Conservation (phyloP, 2,797 vertebrate species). For the Arremon brunneinucha region DNA sequence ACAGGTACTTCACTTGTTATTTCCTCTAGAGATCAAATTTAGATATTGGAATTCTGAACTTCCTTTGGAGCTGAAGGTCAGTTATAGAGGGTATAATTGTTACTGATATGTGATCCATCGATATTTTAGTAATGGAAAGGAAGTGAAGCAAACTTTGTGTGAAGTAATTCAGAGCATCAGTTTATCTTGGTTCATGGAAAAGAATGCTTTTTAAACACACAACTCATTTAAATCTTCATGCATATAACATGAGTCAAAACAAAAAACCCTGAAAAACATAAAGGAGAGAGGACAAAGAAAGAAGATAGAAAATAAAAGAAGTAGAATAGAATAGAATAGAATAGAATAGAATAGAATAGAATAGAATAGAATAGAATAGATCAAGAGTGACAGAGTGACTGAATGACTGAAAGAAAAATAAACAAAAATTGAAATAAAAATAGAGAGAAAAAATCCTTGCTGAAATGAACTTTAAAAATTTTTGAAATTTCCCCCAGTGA, state of each 20-base stretch:
- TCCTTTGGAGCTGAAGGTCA: conserved; percentile 50
- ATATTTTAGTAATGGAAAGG: conserved; percentile 47
- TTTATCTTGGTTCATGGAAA: not conserved
- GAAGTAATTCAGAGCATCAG: not conserved
- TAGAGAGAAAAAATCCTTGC: not conserved
- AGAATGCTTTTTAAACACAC: not conserved
- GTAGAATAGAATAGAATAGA: not conserved
- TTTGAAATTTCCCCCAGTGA: not conserved
- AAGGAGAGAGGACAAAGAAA: not conserved
- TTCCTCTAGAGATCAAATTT: conserved; percentile 63
- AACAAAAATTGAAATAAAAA: not conserved
- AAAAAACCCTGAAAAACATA: not conserved
- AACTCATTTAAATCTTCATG: not conserved
- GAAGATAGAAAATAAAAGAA: not conserved
- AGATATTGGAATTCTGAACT: conserved; percentile 58
- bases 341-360: not conserved
- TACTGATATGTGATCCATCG: conserved; percentile 43
- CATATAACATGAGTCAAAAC: not conserved
- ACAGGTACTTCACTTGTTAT: conserved; percentile 52
- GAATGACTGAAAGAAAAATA: not conserved
- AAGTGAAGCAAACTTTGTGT: conserved; percentile 20
- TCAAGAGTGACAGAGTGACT: not conserved
- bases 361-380: not conserved
- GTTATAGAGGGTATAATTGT: not conserved
- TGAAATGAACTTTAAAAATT: not conserved